Evolutionary conservation across 2,797 vertebrate genomes (phyloP), one percentile per base, ranked within the genome.

Genomic region (Pangasius krempfi): DNA sequence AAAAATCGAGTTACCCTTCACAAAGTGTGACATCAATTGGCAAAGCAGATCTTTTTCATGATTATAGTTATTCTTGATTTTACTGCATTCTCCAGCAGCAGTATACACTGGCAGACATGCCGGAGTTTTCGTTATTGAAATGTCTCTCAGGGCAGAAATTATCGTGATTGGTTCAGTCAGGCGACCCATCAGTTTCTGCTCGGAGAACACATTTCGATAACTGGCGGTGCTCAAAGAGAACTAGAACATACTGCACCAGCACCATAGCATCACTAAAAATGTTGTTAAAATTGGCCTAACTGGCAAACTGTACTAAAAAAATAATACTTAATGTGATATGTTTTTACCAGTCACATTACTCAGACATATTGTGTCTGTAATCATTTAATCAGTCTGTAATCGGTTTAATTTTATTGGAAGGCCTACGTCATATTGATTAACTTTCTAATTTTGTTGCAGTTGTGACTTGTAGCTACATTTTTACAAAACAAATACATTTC

Each of bases 61-160:
- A 86, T 76, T 89, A 82, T 70, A 58, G 66, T 56, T 82, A 44
- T 85, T 76, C 54, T 30, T 64, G 68, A 50, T 76, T 89, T 86
- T 22, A 82, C 64, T 50, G 37, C 20, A 9, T 50, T 81, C 76
- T 60, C 52, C 75, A 68, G 40, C 14, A 64, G 87, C 25, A 78
- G 3, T 62, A 44, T 62, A 66, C 2, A n/a, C 81, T 66, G 60
- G 40, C 81, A 66, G 40, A 16, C 81, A n/a, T 40, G 50, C 60
- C 33, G 18, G 18, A 62, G 25, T 60, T 75, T 60, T n/a, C 47
- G 14, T 68, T 68, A 68, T 33, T 68, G 22, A 68, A 84, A 68
- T 52, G 82, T 52, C 82, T 68, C 82, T 84, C 62, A 52, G 60
- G 68, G 44, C 44, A 52, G 82, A 84, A 68, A 68, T 84, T 84